These are phyloP conservation scores for Lamprologus sp. DNA, from an alignment of 2,113 vertebrate genomes.

Conservation along the genomic window DNA sequence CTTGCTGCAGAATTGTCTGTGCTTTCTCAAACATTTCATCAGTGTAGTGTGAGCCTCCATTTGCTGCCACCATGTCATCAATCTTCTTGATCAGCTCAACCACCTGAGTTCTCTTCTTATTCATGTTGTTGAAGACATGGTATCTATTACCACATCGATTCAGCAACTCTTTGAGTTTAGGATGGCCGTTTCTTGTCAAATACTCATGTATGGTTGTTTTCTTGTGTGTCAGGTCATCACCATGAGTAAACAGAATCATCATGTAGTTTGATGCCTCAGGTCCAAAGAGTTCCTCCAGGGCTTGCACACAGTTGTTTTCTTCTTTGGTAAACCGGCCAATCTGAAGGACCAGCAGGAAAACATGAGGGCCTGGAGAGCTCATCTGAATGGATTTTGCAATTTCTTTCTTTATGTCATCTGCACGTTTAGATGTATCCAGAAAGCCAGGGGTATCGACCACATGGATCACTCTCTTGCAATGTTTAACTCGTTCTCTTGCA, in stretches of 20 bases:
- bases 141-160: conserved; percentile 3
- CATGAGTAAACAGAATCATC: neutral
- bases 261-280: neutral
- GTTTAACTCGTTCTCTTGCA: neutral
- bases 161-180: neutral
- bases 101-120: neutral
- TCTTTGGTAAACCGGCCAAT: conserved; percentile 18
- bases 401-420: neutral
- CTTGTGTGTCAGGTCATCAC: neutral
- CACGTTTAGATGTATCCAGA: neutral
- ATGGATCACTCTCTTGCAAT: neutral
- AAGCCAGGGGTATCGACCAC: conserved; percentile 13
- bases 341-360: neutral
- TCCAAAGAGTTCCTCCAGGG: conserved; percentile 9
- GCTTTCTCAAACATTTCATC: neutral
- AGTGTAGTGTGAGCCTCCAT: neutral
- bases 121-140: conserved; percentile 27
- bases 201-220: neutral
- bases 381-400: neutral
- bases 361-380: neutral
- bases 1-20: neutral
- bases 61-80: conserved; percentile 14
- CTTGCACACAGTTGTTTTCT: conserved; percentile 6
- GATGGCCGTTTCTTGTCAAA: neutral
- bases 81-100: neutral